A percentile compares a stretch with the other conserved stretches of the same genome.
Evolutionary conservation across 2,797 vertebrate genomes (phyloP).

Genomic region (Periophthalmus magnuspinnatus): DNA sequence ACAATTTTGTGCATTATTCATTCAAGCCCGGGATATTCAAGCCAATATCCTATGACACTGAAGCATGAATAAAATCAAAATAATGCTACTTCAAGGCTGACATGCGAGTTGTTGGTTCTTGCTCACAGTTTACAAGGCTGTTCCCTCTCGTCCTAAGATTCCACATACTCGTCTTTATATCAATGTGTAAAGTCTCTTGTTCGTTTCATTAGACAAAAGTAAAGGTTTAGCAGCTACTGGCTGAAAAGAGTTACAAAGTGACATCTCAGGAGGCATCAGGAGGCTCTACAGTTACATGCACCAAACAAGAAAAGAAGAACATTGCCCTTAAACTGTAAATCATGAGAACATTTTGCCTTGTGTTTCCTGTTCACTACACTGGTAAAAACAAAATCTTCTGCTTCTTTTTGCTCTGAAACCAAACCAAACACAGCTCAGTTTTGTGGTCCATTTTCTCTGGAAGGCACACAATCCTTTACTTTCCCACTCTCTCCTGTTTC

Average conservation of each 20-base stretch:
- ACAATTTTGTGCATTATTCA: neutral
- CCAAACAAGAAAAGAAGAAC: neutral
- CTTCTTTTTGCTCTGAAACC: constrained; percentile 19
- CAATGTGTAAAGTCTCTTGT: too few relatives aligned
- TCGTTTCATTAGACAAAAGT: too few relatives aligned
- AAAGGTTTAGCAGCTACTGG: too few relatives aligned
- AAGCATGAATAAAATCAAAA: neutral
- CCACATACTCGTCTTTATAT: too few relatives aligned
- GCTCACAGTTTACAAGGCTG: neutral
- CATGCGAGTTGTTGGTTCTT: too few relatives aligned
- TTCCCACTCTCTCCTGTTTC: constrained; percentile 20
- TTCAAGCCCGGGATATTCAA: neutral
- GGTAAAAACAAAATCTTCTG: neutral
- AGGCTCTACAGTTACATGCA: neutral
- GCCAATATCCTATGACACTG: neutral
- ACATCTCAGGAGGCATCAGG: neutral
- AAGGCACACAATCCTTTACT: constrained; percentile 28
- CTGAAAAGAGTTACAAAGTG: neutral
- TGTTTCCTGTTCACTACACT: constrained; percentile 11
- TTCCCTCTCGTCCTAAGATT: neutral
- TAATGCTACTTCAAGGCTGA: too few relatives aligned
- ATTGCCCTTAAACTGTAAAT: neutral
- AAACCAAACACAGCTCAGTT: constrained; percentile 34
- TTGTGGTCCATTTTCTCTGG: constrained; percentile 9
- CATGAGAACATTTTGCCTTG: neutral